These are phyloP conservation scores for Temnothorax rugatulus DNA, from an alignment of 2,888 invertebrate species.

Conservation along the genomic window DNA sequence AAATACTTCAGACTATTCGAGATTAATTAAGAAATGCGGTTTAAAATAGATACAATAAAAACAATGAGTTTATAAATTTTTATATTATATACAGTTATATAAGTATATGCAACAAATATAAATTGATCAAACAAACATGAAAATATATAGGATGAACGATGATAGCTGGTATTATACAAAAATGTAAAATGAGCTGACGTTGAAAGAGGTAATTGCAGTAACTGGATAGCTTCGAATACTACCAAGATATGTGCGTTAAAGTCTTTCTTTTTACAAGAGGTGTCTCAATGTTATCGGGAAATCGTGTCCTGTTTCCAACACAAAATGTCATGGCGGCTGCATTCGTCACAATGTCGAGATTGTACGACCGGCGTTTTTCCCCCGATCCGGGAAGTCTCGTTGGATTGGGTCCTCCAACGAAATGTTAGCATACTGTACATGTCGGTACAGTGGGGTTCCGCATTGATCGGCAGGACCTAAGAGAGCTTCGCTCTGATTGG, in stretches of 20 bases:
- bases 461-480: conserved; percentile 84
- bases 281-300: conserved; percentile 3
- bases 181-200: neutral
- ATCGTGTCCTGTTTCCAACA: conserved; percentile 40
- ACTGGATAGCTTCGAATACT: neutral
- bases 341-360: conserved; percentile 63
- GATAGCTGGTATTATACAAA: neutral
- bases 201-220: neutral
- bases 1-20: neutral
- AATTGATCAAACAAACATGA: neutral
- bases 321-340: conserved; percentile 65
- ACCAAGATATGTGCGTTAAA: neutral
- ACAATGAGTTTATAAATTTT: neutral
- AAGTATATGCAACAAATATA: neutral
- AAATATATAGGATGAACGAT: neutral
- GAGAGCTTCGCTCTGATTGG: conserved; percentile 83
- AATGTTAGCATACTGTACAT: conserved; percentile 66
- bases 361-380: conserved; percentile 59
- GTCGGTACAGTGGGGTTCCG: conserved; percentile 84
- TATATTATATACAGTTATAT: neutral
- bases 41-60: neutral
- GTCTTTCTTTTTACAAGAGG: neutral
- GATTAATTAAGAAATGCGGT: neutral
- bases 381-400: conserved; percentile 40
- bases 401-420: conserved; percentile 60